Evolutionary conservation across 2,113 vertebrate species (phyloP), one percentile per base, ranked within the genome.

Genomic region (Eulacestoma nigropectus): DNA sequence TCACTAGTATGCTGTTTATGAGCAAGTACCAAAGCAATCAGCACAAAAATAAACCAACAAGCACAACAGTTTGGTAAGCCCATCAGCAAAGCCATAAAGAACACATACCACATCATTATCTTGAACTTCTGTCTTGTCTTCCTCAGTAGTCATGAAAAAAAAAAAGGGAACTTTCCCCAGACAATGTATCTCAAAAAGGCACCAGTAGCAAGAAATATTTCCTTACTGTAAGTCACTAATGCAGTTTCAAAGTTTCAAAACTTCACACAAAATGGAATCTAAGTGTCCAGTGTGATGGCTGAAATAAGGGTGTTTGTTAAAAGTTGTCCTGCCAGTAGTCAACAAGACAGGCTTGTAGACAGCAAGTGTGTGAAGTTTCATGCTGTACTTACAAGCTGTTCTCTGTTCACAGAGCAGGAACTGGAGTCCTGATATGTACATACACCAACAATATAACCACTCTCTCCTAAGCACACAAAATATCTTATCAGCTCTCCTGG

Each of bases 91-190:
- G 65, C 32, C 39, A 9, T 68, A 41, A 57, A 53, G 41, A 93
- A 90, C 47, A 90, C 87, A 70, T 83, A 97, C 68, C 91, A 78
- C 80, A 84, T n/a, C 46, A 80, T 46, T n/a, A 78, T 68, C 68
- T 53, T 91, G n/a, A 69, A 60, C 9, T 78, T 67, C 37, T 84
- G 46, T 27, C 65, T 95, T 81, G 50, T 90, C 35, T 80, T 75
- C 82, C 22, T 80, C 47, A 81, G 80, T 7, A 83, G 52, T 42
- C 74, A 95, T 78, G 52, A 86, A 55, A 62, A 64, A 55, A 62
- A 64, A 79, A 68, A 73, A 37, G 9, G 6, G 6, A 74, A n/a
- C 39, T 41, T 80, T 62, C 50, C 90, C 53, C 69, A 68, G 49
- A 59, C 7, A 75, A 16, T 2, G 27, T 29, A n/a, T 68, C 33